Conservation (phyloP, 2,797 vertebrate genomes). For the Sebastolobus alascanus region DNA sequence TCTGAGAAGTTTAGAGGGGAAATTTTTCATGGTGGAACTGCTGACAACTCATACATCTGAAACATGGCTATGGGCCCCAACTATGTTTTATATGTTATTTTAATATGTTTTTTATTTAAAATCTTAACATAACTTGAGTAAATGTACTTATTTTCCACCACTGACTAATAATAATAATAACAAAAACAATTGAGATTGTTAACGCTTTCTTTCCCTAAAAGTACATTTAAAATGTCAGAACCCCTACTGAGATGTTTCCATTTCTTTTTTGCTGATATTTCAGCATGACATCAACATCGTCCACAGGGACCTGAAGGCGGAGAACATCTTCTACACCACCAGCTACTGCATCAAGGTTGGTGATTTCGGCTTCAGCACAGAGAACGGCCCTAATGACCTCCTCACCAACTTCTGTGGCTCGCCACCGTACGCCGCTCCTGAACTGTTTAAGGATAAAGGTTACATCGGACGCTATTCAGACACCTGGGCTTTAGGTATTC, state of each 20-base stretch:
- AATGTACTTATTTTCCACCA: background rate
- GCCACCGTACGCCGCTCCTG: constrained; percentile 85
- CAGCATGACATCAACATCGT: constrained; percentile 87
- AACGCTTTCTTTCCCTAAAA: background rate
- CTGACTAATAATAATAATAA: background rate
- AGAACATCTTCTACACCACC: constrained; percentile 88
- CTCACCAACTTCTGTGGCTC: constrained; percentile 87
- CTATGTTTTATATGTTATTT: background rate
- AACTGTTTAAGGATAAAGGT: constrained; percentile 85
- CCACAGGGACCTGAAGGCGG: constrained; percentile 87
- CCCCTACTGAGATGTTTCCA: background rate
- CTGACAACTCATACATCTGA: background rate
- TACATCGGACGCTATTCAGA: constrained; percentile 82
- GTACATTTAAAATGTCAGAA: background rate
- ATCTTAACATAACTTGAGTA: background rate
- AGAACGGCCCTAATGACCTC: constrained; percentile 67
- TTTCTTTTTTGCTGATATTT: constrained; percentile 32
- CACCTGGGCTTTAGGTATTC: constrained; percentile 86
- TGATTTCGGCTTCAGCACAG: constrained; percentile 86
- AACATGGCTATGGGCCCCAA: background rate
- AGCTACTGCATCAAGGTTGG: constrained; percentile 86
- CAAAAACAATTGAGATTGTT: background rate
- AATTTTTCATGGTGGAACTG: background rate
- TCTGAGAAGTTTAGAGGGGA: background rate
- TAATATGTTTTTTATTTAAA: background rate